A percentile compares a stretch with the other conserved stretches of the same genome.
These are phyloP conservation scores for Melospiza georgiana DNA, from an alignment of 2,113 vertebrate species.

Conservation along the genomic window DNA sequence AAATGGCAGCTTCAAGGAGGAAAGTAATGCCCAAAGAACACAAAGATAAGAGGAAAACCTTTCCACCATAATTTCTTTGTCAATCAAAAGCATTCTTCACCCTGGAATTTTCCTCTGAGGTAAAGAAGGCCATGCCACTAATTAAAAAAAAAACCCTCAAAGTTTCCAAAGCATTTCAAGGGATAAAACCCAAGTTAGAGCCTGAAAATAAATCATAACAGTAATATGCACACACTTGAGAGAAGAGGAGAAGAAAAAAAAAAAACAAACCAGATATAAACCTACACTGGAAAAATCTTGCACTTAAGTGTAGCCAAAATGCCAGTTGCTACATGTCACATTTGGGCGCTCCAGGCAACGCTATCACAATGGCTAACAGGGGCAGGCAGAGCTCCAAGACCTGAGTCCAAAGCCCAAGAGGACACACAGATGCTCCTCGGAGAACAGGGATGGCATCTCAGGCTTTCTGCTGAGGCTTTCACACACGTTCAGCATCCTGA, in stretches of 20 bases:
- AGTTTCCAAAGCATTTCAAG: slow-evolving; percentile 47
- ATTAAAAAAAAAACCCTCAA: background rate
- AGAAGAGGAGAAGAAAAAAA: background rate
- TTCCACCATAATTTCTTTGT: background rate
- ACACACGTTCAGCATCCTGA: background rate
- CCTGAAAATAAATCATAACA: slow-evolving; percentile 52
- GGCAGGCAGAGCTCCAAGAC: slow-evolving; percentile 53
- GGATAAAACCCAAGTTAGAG: slow-evolving; percentile 40
- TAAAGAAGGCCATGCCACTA: background rate
- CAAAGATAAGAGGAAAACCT: background rate
- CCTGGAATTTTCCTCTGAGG: background rate
- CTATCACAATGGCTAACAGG: slow-evolving; percentile 61
- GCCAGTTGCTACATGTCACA: slow-evolving; percentile 51
- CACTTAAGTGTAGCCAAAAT: slow-evolving; percentile 49
- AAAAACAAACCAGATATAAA: slow-evolving; percentile 8
- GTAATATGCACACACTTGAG: slow-evolving; percentile 3
- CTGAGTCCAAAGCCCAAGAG: slow-evolving; percentile 12
- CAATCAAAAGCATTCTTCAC: slow-evolving; percentile 8
- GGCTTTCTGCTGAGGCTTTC: slow-evolving; percentile 47
- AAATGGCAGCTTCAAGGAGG: background rate
- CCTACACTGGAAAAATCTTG: slow-evolving; percentile 58
- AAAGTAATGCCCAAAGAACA: background rate
- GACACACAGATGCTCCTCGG: slow-evolving; percentile 39
- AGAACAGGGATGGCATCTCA: slow-evolving; percentile 38
- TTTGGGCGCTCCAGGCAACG: slow-evolving; percentile 27